Conservation (phyloP, 2,797 vertebrate genomes). For the Scyliorhinus canicula region DNA sequence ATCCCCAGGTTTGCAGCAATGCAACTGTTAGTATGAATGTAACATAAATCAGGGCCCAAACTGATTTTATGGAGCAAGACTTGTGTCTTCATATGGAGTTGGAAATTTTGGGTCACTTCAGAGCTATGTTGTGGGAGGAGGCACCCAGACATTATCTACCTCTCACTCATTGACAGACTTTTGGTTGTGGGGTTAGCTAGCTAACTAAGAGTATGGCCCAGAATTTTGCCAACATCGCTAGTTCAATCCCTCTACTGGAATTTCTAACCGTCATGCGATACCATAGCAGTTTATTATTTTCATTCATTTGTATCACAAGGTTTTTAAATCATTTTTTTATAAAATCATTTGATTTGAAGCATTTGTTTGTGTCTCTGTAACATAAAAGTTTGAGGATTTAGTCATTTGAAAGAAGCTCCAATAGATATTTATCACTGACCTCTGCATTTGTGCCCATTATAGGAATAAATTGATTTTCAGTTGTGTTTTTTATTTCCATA, state of each 20-base stretch:
- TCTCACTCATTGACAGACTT: neutral
- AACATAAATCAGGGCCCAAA: neutral
- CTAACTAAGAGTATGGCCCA: neutral
- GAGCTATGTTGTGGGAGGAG: neutral
- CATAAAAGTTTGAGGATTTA: constrained; percentile 39
- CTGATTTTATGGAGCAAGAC: neutral
- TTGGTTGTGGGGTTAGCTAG: neutral
- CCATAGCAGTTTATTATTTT: too few species aligned
- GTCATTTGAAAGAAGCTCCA: constrained; percentile 44
- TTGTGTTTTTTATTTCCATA: constrained; percentile 48
- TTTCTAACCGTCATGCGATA: too few species aligned
- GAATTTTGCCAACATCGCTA: neutral
- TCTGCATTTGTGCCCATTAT: neutral
- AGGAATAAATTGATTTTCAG: constrained; percentile 5
- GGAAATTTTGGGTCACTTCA: neutral
- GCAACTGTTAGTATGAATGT: neutral
- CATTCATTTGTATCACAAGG: too few species aligned
- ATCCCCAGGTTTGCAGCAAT: neutral
- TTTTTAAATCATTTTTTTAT: too few species aligned
- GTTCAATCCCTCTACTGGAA: neutral
- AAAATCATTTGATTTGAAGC: neutral
- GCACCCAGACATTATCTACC: neutral
- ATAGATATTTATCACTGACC: constrained; percentile 33
- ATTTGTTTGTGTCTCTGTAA: constrained; percentile 3
- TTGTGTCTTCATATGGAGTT: neutral